These are phyloP conservation scores for Bruchidius siliquastri DNA, from an alignment of 2,888 invertebrate species.

Conservation along the genomic window DNA sequence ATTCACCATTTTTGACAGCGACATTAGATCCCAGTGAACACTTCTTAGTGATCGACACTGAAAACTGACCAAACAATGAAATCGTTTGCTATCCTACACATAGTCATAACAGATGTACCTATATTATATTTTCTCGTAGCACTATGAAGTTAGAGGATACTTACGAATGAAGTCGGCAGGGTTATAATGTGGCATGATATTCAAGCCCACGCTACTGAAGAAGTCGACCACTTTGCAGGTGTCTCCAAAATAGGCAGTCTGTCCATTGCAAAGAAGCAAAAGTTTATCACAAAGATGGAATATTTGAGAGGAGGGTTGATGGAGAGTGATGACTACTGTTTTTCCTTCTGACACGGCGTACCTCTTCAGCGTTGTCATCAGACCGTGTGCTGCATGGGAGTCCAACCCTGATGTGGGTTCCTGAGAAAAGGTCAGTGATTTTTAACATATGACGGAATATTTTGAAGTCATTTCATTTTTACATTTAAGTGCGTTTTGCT, in stretches of 20 bases:
- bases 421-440: constrained; percentile 46
- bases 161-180: constrained; percentile 80
- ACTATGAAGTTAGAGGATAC: constrained; percentile 34
- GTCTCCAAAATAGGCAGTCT: constrained; percentile 73
- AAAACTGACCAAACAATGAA: too few relatives aligned
- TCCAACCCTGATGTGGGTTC: constrained; percentile 81
- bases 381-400: constrained; percentile 70
- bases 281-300: constrained; percentile 79
- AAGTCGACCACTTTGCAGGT: constrained; percentile 66
- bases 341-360: constrained; percentile 73
- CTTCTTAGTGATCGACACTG: too few relatives aligned
- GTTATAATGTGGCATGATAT: constrained; percentile 72
- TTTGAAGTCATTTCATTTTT: too few relatives aligned
- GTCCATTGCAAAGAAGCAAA: constrained; percentile 64
- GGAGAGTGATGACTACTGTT: constrained; percentile 74
- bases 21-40: too few relatives aligned
- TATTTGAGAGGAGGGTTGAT: constrained; percentile 80
- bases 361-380: constrained; percentile 68
- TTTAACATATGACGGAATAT: too few relatives aligned
- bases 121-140: too few relatives aligned
- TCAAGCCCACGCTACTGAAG: constrained; percentile 66
- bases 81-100: too few relatives aligned
- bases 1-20: too few relatives aligned
- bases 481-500: too few relatives aligned
- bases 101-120: background rate